Conservation (phyloP, 2,113 vertebrate species). For the Salvelinus alpinus region DNA sequence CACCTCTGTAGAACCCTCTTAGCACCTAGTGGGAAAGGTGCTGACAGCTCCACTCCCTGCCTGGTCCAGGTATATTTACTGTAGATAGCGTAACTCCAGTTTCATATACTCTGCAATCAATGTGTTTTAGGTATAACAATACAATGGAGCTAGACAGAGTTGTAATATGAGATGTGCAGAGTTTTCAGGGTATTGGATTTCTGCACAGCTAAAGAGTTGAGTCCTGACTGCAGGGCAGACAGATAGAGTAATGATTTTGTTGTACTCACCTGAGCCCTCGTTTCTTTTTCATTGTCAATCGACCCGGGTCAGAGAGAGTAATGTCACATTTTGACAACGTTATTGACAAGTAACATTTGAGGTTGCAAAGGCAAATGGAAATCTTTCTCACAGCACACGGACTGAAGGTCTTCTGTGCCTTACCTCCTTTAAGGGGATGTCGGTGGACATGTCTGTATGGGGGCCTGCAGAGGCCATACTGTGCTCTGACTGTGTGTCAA, state of each 20-base stretch:
- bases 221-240: background rate
- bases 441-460: slow-evolving; percentile 1
- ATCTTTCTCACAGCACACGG: too few species aligned
- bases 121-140: slow-evolving; percentile 38
- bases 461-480: slow-evolving; percentile 17
- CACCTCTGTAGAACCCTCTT: slow-evolving; percentile 63
- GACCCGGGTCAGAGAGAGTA: background rate
- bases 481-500: too few species aligned
- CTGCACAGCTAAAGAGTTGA: background rate
- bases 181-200: slow-evolving; percentile 28
- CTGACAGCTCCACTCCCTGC: slow-evolving; percentile 42
- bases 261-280: background rate
- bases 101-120: slow-evolving; percentile 20
- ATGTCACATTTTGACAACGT: too few species aligned
- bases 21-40: slow-evolving; percentile 59
- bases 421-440: background rate
- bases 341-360: too few species aligned
- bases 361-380: too few species aligned
- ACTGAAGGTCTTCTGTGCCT: background rate
- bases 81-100: slow-evolving; percentile 5
- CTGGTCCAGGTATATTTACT: slow-evolving; percentile 1
- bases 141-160: slow-evolving; percentile 18
- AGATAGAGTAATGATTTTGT: background rate
- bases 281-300: background rate
- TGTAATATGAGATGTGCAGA: slow-evolving; percentile 33